Evolutionary conservation across 1,140 invertebrate genomes (phyloP).

Genomic region (Meloidogyne chitwoodi): DNA sequence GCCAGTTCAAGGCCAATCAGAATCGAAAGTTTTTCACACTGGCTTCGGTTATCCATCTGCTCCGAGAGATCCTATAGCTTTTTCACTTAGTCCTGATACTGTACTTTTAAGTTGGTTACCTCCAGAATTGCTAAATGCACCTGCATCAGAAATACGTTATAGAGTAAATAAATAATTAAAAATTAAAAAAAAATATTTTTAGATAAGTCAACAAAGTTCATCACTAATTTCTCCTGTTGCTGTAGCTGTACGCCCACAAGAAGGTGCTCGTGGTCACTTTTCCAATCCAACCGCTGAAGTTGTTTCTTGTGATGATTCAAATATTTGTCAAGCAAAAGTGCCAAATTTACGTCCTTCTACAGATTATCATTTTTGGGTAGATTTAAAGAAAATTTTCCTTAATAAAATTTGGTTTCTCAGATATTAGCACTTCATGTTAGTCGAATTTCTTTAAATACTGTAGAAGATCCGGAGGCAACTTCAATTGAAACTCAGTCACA

Average conservation of each 20-base stretch:
- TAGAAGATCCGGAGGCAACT: constrained; percentile 54
- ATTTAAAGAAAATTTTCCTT: not conserved
- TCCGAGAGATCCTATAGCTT: constrained; percentile 45
- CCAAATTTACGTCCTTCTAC: constrained; percentile 53
- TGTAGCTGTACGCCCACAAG: constrained; percentile 35
- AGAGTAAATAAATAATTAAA: constrained; percentile 32
- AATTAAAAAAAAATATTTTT: constrained; percentile 11
- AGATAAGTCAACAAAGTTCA: constrained; percentile 37
- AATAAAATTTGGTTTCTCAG: constrained; percentile 23
- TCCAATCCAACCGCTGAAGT: constrained; percentile 43
- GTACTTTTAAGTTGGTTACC: constrained; percentile 54
- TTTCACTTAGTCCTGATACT: constrained; percentile 52
- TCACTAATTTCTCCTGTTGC: constrained; percentile 30
- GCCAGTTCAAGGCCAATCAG: constrained; percentile 38
- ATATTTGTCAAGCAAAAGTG: constrained; percentile 56
- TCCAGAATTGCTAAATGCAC: constrained; percentile 52
- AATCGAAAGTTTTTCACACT: constrained; percentile 43
- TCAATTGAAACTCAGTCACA: constrained; percentile 46
- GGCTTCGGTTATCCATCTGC: constrained; percentile 55
- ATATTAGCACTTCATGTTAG: constrained; percentile 53
- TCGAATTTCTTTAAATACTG: constrained; percentile 46
- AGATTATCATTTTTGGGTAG: constrained; percentile 59
- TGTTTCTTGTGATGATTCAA: constrained; percentile 38
- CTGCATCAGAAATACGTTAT: constrained; percentile 53
- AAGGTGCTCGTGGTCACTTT: constrained; percentile 33